phyloP scores from a whole-genome alignment of 2,888 invertebrate species.

The Cacoxenus indagator region DNA sequence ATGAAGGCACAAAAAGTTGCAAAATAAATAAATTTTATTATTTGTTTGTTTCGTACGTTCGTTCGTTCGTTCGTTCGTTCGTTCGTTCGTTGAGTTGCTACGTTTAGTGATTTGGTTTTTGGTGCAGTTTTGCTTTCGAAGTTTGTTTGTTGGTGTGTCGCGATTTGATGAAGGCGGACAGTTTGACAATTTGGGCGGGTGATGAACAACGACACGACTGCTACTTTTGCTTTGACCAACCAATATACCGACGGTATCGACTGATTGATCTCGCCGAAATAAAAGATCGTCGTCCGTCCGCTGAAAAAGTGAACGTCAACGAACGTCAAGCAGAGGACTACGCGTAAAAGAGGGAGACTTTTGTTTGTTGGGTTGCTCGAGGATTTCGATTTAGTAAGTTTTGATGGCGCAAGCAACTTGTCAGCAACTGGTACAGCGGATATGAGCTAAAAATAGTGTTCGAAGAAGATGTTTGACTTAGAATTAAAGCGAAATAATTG shows the following conservation, averaged over 20 bases:
- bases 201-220: background rate
- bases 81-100: background rate
- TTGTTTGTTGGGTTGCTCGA: too few relatives aligned
- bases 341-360: background rate
- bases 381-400: too few relatives aligned
- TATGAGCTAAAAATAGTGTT: too few relatives aligned
- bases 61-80: conserved; percentile 26
- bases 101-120: background rate
- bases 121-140: conserved; percentile 4
- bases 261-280: conserved; percentile 63
- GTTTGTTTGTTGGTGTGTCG: conserved; percentile 16
- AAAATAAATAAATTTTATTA: conserved; percentile 34
- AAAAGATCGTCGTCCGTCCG: conserved; percentile 52
- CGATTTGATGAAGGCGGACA: background rate
- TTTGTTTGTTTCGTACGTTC: too few relatives aligned
- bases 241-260: conserved; percentile 47
- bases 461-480: too few relatives aligned
- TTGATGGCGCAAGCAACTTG: too few relatives aligned
- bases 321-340: conserved; percentile 29
- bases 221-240: conserved; percentile 30
- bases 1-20: conserved; percentile 47
- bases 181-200: background rate
- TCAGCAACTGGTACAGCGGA: too few relatives aligned
- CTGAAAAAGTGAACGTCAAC: conserved; percentile 30
- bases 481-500: too few relatives aligned